Evolutionary conservation across 2,888 invertebrate species (phyloP).

Genomic region (Steromphala cineraria): DNA sequence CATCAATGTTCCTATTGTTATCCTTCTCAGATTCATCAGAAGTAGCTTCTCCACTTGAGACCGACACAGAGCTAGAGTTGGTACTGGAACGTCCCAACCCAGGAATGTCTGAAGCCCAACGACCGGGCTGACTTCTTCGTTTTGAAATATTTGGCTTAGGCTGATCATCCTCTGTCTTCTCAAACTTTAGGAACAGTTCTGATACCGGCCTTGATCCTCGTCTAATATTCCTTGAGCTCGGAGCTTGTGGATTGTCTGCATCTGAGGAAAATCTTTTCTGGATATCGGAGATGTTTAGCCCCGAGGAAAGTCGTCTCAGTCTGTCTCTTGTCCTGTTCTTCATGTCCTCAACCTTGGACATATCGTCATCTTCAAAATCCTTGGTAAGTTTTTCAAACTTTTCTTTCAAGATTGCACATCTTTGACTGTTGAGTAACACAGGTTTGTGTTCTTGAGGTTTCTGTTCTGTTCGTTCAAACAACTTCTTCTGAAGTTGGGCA

Average conservation of each 20-base stretch:
- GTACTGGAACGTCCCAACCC: neutral
- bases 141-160: neutral
- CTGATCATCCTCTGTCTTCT: neutral
- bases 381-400: constrained; percentile 12
- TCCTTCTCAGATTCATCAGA: neutral
- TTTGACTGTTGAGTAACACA: neutral
- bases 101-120: neutral
- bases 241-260: neutral
- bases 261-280: constrained; percentile 7
- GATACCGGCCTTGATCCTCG: constrained; percentile 1
- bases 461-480: neutral
- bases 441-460: neutral
- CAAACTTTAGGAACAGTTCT: neutral
- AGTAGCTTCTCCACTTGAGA: neutral
- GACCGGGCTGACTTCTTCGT: neutral
- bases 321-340: neutral
- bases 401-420: neutral
- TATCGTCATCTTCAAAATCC: neutral
- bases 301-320: constrained; percentile 4
- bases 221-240: neutral
- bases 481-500: constrained; percentile 4
- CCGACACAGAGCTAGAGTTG: neutral
- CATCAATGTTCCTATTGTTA: neutral
- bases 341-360: neutral
- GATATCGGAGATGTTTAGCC: constrained; percentile 6